Evolutionary conservation across 2,797 vertebrate genomes (phyloP), one percentile per base, ranked within the genome.

Genomic region (Cyprinodon diabolis): DNA sequence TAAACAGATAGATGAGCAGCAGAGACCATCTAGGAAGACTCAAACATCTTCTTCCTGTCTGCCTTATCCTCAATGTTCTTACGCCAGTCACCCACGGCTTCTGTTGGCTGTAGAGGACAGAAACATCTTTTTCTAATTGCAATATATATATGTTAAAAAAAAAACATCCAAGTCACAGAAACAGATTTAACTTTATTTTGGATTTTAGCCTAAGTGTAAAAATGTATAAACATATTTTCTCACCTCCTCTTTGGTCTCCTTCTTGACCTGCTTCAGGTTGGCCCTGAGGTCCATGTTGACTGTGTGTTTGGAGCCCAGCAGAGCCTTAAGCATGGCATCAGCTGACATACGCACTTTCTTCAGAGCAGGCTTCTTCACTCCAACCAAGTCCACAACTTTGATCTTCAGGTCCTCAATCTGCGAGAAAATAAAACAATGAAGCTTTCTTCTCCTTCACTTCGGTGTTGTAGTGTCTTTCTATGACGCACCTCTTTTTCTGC

Each of bases 221-320:
- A 30, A 30, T 30, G 30, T 30, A 30, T 30, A 30, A 30, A 30
- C 30, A 3, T 30, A 1, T 30, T 30, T 4, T 45, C 68, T 84
- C 83, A 95, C 95, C 94, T 96, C 98, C 92, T 99, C 98, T 65
- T 98, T 95, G 47, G 75, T 94, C 86, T 99, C 98, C 94, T 99
- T 99, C 95, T 98, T 99, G 87, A 99, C 97, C 90, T 98, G 97
- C 91, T 99, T 99, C 87, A 99, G 95, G 94, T 97, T 99, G 94
- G 97, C 92, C 77, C 98, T 93, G 84, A 99, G 96, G 82, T 99
- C 98, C 97, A 99, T 96, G 93, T 93, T 96, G 82, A 98, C 98
- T 86, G 97, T 99, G 95, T 99, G 98, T 81, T 98, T 99, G 70
- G 96, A 96, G 79, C 98, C 98, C 90, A 99, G 95, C 93, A 99